Conservation (phyloP, 1,140 invertebrate species). For the Steinernema feltiae region DNA sequence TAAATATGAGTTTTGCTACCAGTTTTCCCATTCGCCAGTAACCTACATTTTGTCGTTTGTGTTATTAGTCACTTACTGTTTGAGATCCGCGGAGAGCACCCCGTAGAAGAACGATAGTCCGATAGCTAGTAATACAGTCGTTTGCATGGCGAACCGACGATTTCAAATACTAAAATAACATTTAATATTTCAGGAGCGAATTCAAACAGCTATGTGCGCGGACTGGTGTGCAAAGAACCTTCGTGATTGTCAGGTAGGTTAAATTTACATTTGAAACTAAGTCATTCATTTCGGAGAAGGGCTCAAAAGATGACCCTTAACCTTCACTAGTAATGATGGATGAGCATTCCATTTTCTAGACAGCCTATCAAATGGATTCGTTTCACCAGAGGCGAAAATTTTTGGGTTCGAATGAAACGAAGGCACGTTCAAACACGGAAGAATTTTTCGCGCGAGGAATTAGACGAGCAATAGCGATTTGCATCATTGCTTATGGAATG, state of each 20-base stretch:
- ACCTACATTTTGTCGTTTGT: neutral
- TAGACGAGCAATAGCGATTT: neutral
- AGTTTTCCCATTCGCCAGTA: too few relatives aligned
- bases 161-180: neutral
- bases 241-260: neutral
- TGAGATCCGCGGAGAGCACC: neutral
- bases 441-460: neutral
- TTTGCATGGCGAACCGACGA: neutral
- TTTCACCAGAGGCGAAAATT: too few relatives aligned
- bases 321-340: neutral
- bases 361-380: neutral
- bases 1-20: too few relatives aligned
- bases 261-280: neutral
- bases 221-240: constrained; percentile 8
- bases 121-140: neutral
- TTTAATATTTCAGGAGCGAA: neutral
- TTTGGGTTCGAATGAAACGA: neutral
- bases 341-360: neutral
- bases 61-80: neutral
- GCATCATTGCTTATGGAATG: constrained; percentile 15
- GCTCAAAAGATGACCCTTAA: neutral
- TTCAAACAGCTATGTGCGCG: neutral
- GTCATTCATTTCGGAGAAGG: neutral
- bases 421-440: neutral
- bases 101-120: neutral